A percentile compares a stretch with the other conserved stretches of the same genome.
phyloP scores from a whole-genome alignment of 2,113 vertebrate species.

The Microcebus murinus region DNA sequence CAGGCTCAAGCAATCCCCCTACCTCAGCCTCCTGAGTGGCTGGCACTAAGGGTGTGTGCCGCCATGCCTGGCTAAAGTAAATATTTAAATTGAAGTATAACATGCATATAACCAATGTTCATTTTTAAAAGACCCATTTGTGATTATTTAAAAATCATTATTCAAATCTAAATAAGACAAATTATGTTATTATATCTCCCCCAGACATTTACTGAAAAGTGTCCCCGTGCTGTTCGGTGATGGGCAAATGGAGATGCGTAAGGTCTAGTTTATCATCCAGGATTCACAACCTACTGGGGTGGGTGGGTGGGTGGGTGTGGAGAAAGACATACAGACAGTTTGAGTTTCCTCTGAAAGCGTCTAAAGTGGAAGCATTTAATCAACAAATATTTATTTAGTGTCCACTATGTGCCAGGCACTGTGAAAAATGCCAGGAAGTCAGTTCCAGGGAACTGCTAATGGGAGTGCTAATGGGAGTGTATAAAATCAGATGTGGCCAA shows the following conservation, averaged over 20 bases:
- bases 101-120: not conserved
- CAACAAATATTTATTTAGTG: not conserved
- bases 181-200: not conserved
- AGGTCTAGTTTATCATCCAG: not conserved
- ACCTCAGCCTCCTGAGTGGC: not conserved
- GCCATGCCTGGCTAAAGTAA: not conserved
- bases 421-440: not conserved
- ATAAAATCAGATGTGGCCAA: not conserved
- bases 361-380: slow-evolving; percentile 4
- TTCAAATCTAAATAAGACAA: not conserved
- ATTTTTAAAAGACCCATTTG: not conserved
- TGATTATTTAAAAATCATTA: not conserved
- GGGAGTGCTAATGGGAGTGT: not conserved
- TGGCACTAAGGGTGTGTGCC: not conserved
- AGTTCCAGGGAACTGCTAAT: not conserved
- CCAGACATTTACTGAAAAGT: not conserved
- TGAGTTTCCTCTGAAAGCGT: not conserved
- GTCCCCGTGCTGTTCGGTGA: not conserved
- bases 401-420: not conserved
- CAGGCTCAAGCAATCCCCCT: not conserved
- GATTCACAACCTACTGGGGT: not conserved
- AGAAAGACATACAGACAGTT: not conserved
- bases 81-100: not conserved
- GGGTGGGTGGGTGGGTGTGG: not conserved
- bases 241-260: not conserved